Conservation (phyloP, 2,113 vertebrate species). For the Leptobrachium ailaonicum region DNA sequence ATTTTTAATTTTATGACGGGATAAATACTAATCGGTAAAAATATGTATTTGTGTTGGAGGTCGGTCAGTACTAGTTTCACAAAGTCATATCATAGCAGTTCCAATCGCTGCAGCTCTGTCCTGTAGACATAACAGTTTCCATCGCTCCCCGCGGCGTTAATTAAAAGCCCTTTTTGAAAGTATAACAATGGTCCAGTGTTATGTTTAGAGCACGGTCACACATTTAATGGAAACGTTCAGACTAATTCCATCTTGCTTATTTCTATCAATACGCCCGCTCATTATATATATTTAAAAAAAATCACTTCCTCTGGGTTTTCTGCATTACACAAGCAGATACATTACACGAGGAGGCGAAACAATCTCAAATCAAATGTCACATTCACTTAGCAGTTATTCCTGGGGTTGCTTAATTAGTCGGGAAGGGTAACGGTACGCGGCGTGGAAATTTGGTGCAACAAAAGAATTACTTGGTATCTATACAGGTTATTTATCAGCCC, state of each 20-base stretch:
- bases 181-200: background rate
- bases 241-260: background rate
- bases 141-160: background rate
- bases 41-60: background rate
- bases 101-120: background rate
- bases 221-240: background rate
- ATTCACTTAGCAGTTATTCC: too few relatives aligned
- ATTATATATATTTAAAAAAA: too few relatives aligned
- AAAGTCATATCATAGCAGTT: background rate
- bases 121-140: conserved; percentile 7
- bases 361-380: too few relatives aligned
- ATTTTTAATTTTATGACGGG: too few relatives aligned
- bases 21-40: background rate
- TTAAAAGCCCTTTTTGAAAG: conserved; percentile 6
- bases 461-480: too few relatives aligned
- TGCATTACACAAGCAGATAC: too few relatives aligned
- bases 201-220: background rate
- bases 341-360: too few relatives aligned
- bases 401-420: too few relatives aligned
- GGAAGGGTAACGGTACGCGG: too few relatives aligned
- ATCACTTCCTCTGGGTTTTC: too few relatives aligned
- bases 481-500: too few relatives aligned
- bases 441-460: too few relatives aligned
- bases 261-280: conserved; percentile 1
- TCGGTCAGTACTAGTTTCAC: background rate